Evolutionary conservation across 1,140 invertebrate genomes (phyloP), one percentile per base, ranked within the genome.

Genomic region (Ostrea edulis): DNA sequence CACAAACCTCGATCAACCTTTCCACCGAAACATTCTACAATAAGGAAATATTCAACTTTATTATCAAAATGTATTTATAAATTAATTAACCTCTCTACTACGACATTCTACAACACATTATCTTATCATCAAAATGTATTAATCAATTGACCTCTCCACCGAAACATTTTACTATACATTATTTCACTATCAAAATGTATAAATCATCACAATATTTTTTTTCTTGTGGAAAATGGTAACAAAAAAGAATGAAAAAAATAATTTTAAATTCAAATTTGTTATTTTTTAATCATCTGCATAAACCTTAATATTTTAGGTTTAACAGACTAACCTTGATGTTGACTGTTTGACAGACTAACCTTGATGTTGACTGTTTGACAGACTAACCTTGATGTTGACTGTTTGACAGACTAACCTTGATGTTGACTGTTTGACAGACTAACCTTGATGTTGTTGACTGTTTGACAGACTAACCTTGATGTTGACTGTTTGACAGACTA

Each of bases 1-100:
- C 97, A 95, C 98, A 98, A 85, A 99, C 95, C 93, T 97, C 97
- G 89, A 97, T 96, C 94, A 99, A 98, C 94, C 98, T 98, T 95
- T 99, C 98, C 93, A 99, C 97, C 83, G 98, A 98, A 95, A 99
- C 98, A 95, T 98, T 98, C 98, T 99, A 95, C 0, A 96, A 96
- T 84, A 91, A 85, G 11, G 12, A 86, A n/a, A 11, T 8, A 0
- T 53, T 22, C 14, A 29, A 20, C 55, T 84, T 54, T 0, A 52
- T 20, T 12, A 35, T 8, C 5, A 82, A 29, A 44, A 4, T n/a
- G 44, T 29, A 12, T 82, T 2, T 3, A 35, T 35, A 82, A 29
- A n/a, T n/a, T n/a, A n/a, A n/a, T n/a, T n/a, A n/a, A n/a, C n/a
- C n/a, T n/a, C n/a, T n/a, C n/a, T n/a, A n/a, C n/a, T n/a, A n/a